These are phyloP conservation scores for Leptopilina drosophilae DNA, from an alignment of 2,888 invertebrate genomes.

Conservation along the genomic window DNA sequence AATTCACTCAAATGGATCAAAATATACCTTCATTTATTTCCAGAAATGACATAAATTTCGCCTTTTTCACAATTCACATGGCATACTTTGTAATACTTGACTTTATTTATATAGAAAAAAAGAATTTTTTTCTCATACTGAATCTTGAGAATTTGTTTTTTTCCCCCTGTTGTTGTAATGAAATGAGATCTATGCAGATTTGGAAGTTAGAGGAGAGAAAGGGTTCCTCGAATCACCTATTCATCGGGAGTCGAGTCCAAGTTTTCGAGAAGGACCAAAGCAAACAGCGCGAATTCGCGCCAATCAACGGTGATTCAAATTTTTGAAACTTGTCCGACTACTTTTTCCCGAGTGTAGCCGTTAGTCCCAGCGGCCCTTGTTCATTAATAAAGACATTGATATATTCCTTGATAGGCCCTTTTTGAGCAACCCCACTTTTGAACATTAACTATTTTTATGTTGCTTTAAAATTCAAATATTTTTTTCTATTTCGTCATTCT, in stretches of 20 bases:
- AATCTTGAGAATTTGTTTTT: constrained; percentile 9
- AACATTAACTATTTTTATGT: background rate
- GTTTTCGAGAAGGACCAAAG: constrained; percentile 63
- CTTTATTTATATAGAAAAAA: no score
- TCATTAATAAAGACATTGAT: constrained; percentile 72
- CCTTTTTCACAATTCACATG: background rate
- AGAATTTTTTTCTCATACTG: no score
- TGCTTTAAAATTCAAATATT: background rate
- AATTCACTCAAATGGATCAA: constrained; percentile 27
- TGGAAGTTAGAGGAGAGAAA: constrained; percentile 42
- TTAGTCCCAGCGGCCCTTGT: constrained; percentile 44
- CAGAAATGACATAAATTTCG: constrained; percentile 7
- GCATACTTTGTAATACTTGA: background rate
- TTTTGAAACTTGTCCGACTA: constrained; percentile 50
- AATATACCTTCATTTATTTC: background rate
- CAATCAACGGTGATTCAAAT: constrained; percentile 64
- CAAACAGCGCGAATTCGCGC: constrained; percentile 64
- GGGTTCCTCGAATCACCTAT: constrained; percentile 71
- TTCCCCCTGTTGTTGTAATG: background rate
- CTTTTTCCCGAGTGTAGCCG: constrained; percentile 30
- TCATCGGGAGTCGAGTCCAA: constrained; percentile 65
- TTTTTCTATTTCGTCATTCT: constrained; percentile 1
- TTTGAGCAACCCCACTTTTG: background rate
- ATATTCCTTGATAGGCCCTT: constrained; percentile 52
- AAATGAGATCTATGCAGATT: constrained; percentile 14